Evolutionary conservation across 2,113 vertebrate species (phyloP).

Genomic region (Nesoenas mayeri): DNA sequence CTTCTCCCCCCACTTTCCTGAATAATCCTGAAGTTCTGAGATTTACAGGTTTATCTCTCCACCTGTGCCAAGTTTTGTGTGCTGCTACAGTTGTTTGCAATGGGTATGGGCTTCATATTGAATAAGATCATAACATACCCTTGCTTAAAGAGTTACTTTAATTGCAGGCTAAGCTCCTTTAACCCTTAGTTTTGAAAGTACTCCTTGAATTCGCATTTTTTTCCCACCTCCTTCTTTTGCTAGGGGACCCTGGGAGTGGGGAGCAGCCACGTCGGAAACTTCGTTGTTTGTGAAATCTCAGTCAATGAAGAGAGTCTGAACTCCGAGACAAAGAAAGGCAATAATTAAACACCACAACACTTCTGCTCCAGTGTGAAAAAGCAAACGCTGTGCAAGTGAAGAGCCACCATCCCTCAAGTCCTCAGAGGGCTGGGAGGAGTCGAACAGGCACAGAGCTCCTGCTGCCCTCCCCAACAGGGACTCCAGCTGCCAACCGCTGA

Average conservation of each 20-base stretch:
- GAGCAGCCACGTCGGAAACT: background rate
- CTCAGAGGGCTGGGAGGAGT: background rate
- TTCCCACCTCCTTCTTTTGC: background rate
- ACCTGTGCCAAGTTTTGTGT: background rate
- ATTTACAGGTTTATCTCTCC: background rate
- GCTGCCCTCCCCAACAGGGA: background rate
- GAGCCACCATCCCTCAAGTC: background rate
- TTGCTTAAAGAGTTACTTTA: background rate
- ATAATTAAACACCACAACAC: background rate
- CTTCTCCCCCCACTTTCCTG: background rate
- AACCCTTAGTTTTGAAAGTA: background rate
- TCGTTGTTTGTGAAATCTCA: background rate
- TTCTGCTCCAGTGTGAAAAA: background rate
- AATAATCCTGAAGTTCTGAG: background rate
- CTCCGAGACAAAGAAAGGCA: background rate
- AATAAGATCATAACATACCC: background rate
- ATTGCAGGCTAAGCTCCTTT: background rate
- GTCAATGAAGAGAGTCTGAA: background rate
- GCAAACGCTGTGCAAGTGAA: background rate
- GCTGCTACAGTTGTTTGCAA: background rate
- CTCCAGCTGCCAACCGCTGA: background rate
- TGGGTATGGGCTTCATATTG: background rate
- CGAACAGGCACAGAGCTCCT: background rate
- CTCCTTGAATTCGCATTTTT: background rate
- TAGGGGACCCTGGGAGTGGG: background rate